Conservation (phyloP, 2,797 vertebrate species). For the Hypotaenidia philippensis region DNA sequence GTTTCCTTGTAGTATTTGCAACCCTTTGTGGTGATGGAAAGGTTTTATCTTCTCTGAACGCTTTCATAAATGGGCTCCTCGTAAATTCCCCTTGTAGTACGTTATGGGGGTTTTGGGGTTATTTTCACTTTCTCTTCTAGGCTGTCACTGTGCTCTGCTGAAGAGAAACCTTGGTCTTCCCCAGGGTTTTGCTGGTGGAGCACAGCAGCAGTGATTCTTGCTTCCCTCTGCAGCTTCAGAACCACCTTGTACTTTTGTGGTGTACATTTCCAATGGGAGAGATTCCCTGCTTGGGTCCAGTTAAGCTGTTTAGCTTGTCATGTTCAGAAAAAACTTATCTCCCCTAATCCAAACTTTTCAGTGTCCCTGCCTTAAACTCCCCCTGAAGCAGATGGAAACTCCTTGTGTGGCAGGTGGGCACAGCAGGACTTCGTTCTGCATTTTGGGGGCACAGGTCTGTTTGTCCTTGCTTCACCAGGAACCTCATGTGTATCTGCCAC, state of each 20-base stretch:
- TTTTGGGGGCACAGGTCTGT: not conserved
- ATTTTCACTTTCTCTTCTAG: constrained; percentile 10
- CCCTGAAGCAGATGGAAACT: not conserved
- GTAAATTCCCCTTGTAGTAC: not conserved
- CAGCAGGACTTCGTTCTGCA: accelerated
- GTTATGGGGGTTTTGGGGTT: not conserved
- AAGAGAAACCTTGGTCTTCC: not conserved
- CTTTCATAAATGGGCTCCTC: not conserved
- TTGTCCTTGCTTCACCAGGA: not conserved
- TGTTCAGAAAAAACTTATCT: not conserved
- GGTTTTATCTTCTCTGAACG: not conserved
- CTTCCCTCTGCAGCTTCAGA: not conserved
- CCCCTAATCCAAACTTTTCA: not conserved
- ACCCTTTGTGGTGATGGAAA: not conserved
- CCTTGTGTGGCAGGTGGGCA: not conserved
- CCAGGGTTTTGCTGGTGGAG: not conserved
- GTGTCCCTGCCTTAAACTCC: not conserved
- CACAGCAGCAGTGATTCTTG: accelerated
- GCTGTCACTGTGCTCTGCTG: not conserved
- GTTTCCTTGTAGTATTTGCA: not conserved
- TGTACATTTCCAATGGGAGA: accelerated
- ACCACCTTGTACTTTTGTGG: not conserved
- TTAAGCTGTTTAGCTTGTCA: not conserved
- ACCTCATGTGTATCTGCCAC: not conserved
- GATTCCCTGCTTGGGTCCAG: not conserved